Base-by-base conservation (phyloP, 2,888 invertebrate species). In the Drosophila pseudotalamancana region DNA sequence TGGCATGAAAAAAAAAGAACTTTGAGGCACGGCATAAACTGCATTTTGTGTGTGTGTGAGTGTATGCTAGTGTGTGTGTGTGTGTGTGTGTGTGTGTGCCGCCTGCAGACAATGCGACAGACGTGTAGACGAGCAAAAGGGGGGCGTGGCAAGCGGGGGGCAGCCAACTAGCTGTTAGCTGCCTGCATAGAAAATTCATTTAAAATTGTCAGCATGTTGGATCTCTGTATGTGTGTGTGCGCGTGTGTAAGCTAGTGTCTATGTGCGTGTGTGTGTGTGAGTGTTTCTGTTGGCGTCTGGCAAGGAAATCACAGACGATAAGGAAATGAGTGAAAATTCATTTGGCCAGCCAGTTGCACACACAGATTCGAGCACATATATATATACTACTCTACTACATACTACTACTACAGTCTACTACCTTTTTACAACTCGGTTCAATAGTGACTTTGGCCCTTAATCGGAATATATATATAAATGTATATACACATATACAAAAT, bases 281-380 rank as follows among this genome's bases (percentile, higher is more conserved):
- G n/a, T 53, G 34, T 43, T 50, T 56, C 39, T 55, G 35, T 32
- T 45, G 62, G 49, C 64, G 88, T 83, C 85, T 87, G 82, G 88
- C 80, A 79, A 89, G 87, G 88, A 87, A 87, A 87, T 87, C 89
- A 88, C 89, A 88, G 88, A 88, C 87, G 89, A 89, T 88, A 89
- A 87, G 87, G 87, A 87, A 87, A 87, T 87, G 87, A 87, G 88
- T 82, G 87, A 87, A 88, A 88, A 88, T 89, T 89, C 89, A 87
- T 87, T 89, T 88, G 81, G 72, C 76, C 57, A 70, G 55, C 49
- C 12, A 43, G 6, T 25, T 16, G 21, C 31, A 35, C 31, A 32
- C 32, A 8, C 35, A 31, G 18, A 46, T 32, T 35, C 23, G 39
- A 31, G 27, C 27, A 32, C 18, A 4, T 14, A 18, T 16, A 46